Conservation (phyloP, 2,888 invertebrate genomes). For the Cantharis rufa region DNA sequence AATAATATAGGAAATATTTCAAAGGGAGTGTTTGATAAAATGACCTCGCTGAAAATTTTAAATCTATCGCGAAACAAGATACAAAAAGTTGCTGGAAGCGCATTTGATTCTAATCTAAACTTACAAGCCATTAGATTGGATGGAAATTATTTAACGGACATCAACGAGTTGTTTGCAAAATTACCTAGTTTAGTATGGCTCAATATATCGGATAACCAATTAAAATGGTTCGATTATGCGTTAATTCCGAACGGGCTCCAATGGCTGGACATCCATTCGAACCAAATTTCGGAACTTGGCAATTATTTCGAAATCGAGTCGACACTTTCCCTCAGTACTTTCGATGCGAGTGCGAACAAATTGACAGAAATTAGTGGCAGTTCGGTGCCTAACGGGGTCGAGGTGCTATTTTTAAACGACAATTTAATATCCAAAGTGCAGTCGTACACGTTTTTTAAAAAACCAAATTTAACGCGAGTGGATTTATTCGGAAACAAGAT, state of each 20-base stretch:
- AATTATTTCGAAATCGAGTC: slow-evolving; percentile 86
- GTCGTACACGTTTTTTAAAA: slow-evolving; percentile 85
- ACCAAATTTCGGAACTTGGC: slow-evolving; percentile 80
- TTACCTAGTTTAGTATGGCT: slow-evolving; percentile 82
- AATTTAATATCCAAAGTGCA: slow-evolving; percentile 82
- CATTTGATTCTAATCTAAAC: slow-evolving; percentile 77
- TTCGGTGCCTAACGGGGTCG: slow-evolving; percentile 82
- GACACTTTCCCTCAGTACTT: slow-evolving; percentile 75
- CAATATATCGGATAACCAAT: slow-evolving; percentile 83
- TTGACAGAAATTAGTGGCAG: slow-evolving; percentile 81
- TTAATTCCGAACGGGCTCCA: slow-evolving; percentile 82
- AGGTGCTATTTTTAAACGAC: slow-evolving; percentile 77
- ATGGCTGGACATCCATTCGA: slow-evolving; percentile 84
- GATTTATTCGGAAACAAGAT: slow-evolving; percentile 82
- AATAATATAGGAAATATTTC: slow-evolving; percentile 81
- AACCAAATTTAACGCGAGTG: slow-evolving; percentile 80
- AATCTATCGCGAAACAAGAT: slow-evolving; percentile 85
- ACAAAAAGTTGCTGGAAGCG: slow-evolving; percentile 74
- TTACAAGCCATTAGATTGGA: slow-evolving; percentile 81
- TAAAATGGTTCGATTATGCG: slow-evolving; percentile 84
- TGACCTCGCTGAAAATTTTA: slow-evolving; percentile 78
- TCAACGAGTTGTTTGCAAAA: slow-evolving; percentile 78
- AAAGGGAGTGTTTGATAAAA: slow-evolving; percentile 78
- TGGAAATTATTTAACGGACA: slow-evolving; percentile 79
- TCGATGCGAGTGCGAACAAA: slow-evolving; percentile 82